Percentiles rank a stretch among this genome's conserved stretches.
Conservation (phyloP, 2,797 vertebrate species). For the Prunella strophiata region DNA sequence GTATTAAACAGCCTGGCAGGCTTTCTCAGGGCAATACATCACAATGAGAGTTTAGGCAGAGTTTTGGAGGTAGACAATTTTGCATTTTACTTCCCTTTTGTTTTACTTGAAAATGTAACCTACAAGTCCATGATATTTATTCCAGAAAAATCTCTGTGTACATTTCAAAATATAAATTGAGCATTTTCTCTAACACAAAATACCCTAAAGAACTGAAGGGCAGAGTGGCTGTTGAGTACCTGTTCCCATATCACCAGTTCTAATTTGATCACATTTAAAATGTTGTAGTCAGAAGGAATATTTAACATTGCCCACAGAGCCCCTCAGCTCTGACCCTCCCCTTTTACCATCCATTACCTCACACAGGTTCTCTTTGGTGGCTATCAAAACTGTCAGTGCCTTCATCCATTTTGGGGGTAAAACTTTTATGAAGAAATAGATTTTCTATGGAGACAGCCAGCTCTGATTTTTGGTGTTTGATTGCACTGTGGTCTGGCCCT, state of each 20-base stretch:
- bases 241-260: neutral
- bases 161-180: neutral
- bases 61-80: neutral
- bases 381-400: neutral
- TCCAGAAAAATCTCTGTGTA: neutral
- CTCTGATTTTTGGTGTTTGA: neutral
- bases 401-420: neutral
- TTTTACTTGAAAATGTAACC: neutral
- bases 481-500: neutral
- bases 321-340: neutral
- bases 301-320: neutral
- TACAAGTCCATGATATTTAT: neutral
- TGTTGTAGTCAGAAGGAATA: neutral
- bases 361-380: neutral
- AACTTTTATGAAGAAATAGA: neutral
- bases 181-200: neutral
- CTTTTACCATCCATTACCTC: neutral
- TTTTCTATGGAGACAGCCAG: neutral
- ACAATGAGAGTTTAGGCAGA: neutral
- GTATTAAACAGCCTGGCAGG: slow-evolving; percentile 21
- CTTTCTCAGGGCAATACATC: neutral
- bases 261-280: neutral
- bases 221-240: neutral
- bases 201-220: neutral
- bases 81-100: neutral